Evolutionary conservation across 2,113 vertebrate genomes (phyloP).

Genomic region (Tympanuchus pallidicinctus): DNA sequence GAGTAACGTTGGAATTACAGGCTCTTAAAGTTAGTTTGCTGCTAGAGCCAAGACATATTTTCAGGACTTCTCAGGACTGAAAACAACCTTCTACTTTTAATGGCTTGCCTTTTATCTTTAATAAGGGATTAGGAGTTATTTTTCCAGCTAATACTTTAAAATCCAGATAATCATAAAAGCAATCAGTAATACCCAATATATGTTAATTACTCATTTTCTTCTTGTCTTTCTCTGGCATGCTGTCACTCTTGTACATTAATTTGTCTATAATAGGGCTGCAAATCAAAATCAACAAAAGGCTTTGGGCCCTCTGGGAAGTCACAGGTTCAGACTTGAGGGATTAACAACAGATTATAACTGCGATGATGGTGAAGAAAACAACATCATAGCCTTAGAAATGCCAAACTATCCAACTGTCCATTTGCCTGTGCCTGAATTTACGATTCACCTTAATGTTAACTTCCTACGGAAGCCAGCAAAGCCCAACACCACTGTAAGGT

Average conservation of each 20-base stretch:
- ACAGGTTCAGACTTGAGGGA: conserved; percentile 22
- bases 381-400: background rate
- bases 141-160: conserved; percentile 76
- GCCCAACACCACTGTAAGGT: background rate
- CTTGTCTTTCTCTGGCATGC: conserved; percentile 29
- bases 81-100: conserved; percentile 76
- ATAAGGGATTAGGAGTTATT: conserved; percentile 75
- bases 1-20: conserved; percentile 59
- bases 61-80: conserved; percentile 60
- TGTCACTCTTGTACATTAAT: conserved; percentile 58
- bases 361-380: background rate
- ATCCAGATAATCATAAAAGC: conserved; percentile 76
- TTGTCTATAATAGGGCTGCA: conserved; percentile 53
- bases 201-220: conserved; percentile 73
- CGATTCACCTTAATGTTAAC: accelerated
- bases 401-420: background rate
- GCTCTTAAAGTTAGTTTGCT: conserved; percentile 51
- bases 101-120: conserved; percentile 75
- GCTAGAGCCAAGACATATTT: conserved; percentile 71
- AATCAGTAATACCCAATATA: conserved; percentile 64
- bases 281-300: conserved; percentile 32
- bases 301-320: conserved; percentile 17
- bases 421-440: accelerated
- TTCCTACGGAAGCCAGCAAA: background rate
- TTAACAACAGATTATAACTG: background rate